Evolutionary conservation across 2,888 invertebrate species (phyloP), one percentile per base, ranked within the genome.

Genomic region (Epistrophe eligans): DNA sequence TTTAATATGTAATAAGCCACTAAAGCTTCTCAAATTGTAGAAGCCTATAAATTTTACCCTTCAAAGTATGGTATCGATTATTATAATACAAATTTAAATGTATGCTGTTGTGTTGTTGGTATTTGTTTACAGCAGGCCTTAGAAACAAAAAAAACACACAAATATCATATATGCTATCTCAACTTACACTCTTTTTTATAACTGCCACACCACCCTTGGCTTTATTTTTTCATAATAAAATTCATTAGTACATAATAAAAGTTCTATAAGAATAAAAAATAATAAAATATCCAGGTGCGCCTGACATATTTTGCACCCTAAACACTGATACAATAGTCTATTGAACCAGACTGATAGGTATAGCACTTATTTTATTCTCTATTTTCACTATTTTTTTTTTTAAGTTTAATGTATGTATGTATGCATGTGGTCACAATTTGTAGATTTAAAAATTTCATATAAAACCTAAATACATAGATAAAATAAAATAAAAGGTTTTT

Each of bases 201-300:
- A 48, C 24, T 52, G 15, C 13, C 2, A 24, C 2, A 24, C 45
- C 32, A 66, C 64, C 45, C 45, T 66, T 28, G 32, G 32, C 11
- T 66, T 45, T 17, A 32, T 66, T 45, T 32, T 66, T 32, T 48
- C 24, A 24, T n/a, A 10, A 66, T 48, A 48, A 45, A 43, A 45
- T 48, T 45, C 28, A 17, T 66, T 32, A n/a, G 15, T 40, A 43
- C 15, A 24, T 62, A 45, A 58, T 24, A 24, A 48, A 48, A 35
- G 7, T 35, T 66, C 1, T 38, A 58, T 35, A 17, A 35, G 38
- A 57, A 35, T 10, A 11, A 40, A 43, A n/a, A n/a, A n/a, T n/a
- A n/a, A n/a, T n/a, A n/a, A n/a, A 60, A 48, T 32, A 28, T 67
- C 67, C 67, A 67, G 67, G 67, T 67, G 67, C 38, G 50, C 38